A percentile compares a stretch with the other conserved stretches of the same genome.
phyloP scores from a whole-genome alignment of 2,113 vertebrate genomes.

The Symphodus melops region DNA sequence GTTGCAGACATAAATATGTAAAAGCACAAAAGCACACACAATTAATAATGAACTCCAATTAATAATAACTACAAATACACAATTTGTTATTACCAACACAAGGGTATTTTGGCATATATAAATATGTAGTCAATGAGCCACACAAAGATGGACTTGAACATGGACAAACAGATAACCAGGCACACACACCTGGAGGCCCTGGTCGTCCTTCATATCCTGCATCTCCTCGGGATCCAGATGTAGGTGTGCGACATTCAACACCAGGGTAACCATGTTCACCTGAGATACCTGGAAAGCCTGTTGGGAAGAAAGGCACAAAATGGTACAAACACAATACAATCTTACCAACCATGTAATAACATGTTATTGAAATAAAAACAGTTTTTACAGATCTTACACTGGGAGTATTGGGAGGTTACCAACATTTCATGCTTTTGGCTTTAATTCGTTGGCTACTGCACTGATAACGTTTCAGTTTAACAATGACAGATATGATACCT shows the following conservation, averaged over 20 bases:
- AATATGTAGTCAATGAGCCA: no score
- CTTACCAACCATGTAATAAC: no score
- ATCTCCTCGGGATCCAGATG: slow-evolving; percentile 40
- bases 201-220: slow-evolving; percentile 51
- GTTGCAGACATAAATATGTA: background rate
- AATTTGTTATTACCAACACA: no score
- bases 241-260: background rate
- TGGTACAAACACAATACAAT: background rate
- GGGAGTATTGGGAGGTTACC: no score
- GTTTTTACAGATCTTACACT: no score
- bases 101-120: no score
- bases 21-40: no score
- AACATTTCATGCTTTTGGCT: no score
- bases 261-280: slow-evolving; percentile 54
- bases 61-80: no score
- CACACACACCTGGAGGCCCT: slow-evolving; percentile 59
- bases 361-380: no score
- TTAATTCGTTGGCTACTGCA: no score
- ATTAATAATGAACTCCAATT: no score
- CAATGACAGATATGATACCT: slow-evolving; percentile 50
- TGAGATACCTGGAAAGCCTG: slow-evolving; percentile 48
- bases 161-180: background rate
- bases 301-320: slow-evolving; percentile 6
- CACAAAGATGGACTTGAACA: background rate
- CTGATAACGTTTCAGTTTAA: background rate